These are phyloP conservation scores for Timandra comae DNA, from an alignment of 2,888 invertebrate genomes.

Conservation along the genomic window DNA sequence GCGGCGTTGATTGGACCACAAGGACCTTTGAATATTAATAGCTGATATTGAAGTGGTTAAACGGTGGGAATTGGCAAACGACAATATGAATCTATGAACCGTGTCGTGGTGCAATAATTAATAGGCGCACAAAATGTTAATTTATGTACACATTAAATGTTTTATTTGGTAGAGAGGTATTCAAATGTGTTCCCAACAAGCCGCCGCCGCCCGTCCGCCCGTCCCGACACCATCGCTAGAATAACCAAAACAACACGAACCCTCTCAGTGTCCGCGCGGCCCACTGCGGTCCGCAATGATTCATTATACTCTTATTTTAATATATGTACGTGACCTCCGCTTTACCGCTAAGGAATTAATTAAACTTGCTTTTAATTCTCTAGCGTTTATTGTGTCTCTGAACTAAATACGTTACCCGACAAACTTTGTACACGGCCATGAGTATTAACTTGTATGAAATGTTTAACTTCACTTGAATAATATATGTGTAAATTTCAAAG, in stretches of 20 bases:
- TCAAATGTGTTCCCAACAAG: too few species aligned
- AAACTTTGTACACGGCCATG: constrained; percentile 8
- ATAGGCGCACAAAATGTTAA: too few species aligned
- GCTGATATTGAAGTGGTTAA: constrained; percentile 40
- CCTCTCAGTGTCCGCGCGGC: background rate
- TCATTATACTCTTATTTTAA: constrained; percentile 12
- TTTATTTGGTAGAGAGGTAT: too few species aligned
- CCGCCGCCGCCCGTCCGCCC: too few species aligned
- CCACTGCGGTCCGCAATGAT: constrained; percentile 2
- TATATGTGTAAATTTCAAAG: too few species aligned
- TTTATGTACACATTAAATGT: too few species aligned
- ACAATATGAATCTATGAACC: constrained; percentile 12
- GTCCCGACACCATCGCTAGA: too few species aligned
- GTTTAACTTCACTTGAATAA: constrained; percentile 17
- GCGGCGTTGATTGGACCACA: constrained; percentile 38
- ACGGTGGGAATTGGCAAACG: constrained; percentile 27
- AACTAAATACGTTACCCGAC: constrained; percentile 4
- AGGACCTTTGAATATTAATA: constrained; percentile 60
- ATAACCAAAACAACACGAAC: too few species aligned
- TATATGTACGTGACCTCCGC: constrained; percentile 13
- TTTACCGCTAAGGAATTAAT: constrained; percentile 5
- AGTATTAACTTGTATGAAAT: constrained; percentile 15
- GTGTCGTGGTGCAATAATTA: background rate
- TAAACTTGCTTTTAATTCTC: constrained; percentile 12
- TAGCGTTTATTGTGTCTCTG: constrained; percentile 6